Evolutionary conservation across 1,140 invertebrate species (phyloP), one percentile per base, ranked within the genome.

Genomic region (Drosophila ananassae): DNA sequence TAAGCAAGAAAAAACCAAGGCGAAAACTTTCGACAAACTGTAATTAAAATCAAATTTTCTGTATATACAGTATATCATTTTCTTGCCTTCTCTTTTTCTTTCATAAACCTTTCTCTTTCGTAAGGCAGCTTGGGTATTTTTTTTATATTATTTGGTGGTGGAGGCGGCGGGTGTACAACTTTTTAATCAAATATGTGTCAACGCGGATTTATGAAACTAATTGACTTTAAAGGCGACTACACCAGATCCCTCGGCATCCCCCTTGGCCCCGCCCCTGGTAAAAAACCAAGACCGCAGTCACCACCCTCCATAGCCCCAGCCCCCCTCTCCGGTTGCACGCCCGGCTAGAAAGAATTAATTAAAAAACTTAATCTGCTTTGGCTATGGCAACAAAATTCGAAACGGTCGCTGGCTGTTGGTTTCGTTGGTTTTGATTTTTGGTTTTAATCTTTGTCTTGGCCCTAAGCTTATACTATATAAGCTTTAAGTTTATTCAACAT

Each of bases 121-220:
- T 3, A 37, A 37, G 9, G 32, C 34, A 51, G 41, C 56, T 52
- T 41, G 22, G 46, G 25, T 12, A 17, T 44, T 17, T 44, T 41
- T 21, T 44, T 17, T 44, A 5, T 44, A n/a, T 44, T 21, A 58
- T 63, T 77, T 12, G 25, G 34, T 12, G 39, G 9, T 7, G 8
- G 41, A 44, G 13, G 39, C 25, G 25, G 25, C 32, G 32, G 37
- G 17, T 0, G 17, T 25, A 30, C 59, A 84, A 73, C 46, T 74
- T 79, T 80, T 84, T 85, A 80, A 84, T 84, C 73, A 80, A 85
- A 77, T 84, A 77, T 84, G 67, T 84, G 81, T 84, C 81, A 80
- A 73, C 81, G 73, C 73, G 77, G 68, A 80, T 84, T 84, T 84
- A 80, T 79, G 67, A 84, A 79, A 85, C 80, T 73, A 84, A 84